These are phyloP conservation scores for Otis tarda DNA, from an alignment of 2,113 vertebrate genomes.

Conservation along the genomic window DNA sequence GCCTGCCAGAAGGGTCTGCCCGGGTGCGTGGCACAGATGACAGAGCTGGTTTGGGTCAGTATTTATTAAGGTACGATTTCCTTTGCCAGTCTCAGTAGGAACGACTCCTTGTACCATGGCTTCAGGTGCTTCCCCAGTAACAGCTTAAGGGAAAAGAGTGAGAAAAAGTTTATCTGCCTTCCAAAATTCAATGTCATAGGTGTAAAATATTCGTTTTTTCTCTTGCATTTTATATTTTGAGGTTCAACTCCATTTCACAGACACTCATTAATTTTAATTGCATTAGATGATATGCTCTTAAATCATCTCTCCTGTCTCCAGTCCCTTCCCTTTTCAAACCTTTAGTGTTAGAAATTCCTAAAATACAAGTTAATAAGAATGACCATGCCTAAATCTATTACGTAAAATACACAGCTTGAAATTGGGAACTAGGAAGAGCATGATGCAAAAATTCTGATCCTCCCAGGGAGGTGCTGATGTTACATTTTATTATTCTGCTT, in stretches of 20 bases:
- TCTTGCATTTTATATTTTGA: neutral
- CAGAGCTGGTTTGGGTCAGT: neutral
- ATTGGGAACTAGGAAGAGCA: neutral
- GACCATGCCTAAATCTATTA: neutral
- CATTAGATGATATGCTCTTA: neutral
- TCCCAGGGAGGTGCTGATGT: neutral
- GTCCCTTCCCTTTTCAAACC: neutral
- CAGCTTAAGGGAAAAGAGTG: neutral
- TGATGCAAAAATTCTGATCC: neutral
- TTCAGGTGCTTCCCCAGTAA: neutral
- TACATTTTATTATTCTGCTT: neutral
- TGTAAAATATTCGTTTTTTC: neutral
- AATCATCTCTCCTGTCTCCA: neutral
- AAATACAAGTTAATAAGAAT: neutral
- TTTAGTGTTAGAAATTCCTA: neutral
- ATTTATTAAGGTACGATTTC: neutral
- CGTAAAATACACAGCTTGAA: neutral
- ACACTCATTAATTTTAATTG: neutral
- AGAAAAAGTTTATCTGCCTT: neutral
- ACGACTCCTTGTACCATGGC: rapidly evolving
- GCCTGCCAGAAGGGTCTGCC: neutral
- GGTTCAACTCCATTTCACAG: neutral
- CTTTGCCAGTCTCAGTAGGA: neutral
- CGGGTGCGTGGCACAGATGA: rapidly evolving
- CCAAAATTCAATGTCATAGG: neutral